Evolutionary conservation across 2,797 vertebrate species (phyloP).

Genomic region (Pangasius krempfi): DNA sequence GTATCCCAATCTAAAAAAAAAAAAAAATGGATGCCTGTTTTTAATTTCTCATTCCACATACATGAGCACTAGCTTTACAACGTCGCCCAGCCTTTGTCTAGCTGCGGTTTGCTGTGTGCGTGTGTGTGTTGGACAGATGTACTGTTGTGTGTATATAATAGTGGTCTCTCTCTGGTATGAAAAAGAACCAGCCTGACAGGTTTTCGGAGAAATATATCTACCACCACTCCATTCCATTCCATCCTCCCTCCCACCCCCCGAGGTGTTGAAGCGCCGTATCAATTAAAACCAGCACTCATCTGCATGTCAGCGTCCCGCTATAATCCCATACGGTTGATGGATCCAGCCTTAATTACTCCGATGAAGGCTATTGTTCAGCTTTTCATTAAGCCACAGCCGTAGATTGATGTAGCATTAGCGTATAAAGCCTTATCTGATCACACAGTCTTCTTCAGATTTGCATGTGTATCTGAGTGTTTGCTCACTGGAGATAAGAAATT

Average conservation of each 20-base stretch:
- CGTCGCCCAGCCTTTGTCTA: not conserved
- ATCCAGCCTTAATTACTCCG: constrained; percentile 34
- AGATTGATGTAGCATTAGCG: not conserved
- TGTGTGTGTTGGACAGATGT: constrained; percentile 6
- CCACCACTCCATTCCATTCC: not conserved
- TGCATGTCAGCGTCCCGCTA: not conserved
- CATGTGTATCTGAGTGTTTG: constrained; percentile 21
- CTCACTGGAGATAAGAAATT: not conserved
- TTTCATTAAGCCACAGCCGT: not conserved
- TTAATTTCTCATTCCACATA: constrained; percentile 15
- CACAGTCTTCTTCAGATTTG: constrained; percentile 35
- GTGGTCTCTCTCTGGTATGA: constrained; percentile 9
- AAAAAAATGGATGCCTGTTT: not conserved
- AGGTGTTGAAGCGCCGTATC: not conserved
- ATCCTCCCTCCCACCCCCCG: not conserved
- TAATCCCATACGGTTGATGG: constrained; percentile 18
- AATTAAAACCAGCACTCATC: constrained; percentile 4
- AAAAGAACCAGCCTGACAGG: constrained; percentile 45
- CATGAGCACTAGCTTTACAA: not conserved
- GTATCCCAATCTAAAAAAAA: not conserved
- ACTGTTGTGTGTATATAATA: constrained; percentile 1
- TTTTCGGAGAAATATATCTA: constrained; percentile 14
- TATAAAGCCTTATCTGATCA: constrained; percentile 16
- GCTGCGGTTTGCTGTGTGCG: not conserved
- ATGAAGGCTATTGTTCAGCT: constrained; percentile 14